Conservation (phyloP, 2,888 invertebrate genomes). For the Drosophila pegasa region DNA sequence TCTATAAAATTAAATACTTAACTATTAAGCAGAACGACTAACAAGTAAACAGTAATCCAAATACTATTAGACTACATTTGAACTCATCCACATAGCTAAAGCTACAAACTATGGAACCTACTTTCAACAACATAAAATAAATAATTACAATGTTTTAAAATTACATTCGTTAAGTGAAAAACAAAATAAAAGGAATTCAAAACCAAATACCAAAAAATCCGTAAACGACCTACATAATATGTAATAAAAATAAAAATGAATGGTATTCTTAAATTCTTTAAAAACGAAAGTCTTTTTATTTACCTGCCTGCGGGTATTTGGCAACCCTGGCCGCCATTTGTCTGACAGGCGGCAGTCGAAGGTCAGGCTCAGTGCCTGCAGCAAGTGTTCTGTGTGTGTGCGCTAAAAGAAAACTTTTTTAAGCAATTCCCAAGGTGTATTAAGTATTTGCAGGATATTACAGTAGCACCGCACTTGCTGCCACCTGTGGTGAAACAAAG, state of each 20-base stretch:
- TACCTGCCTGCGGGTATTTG: constrained; percentile 13
- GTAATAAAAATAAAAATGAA: constrained; percentile 77
- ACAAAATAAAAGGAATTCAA: constrained; percentile 16
- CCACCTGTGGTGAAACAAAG: constrained; percentile 8
- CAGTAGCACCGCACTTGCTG: not conserved
- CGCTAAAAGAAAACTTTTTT: not conserved
- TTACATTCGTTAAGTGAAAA: constrained; percentile 65
- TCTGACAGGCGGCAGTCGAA: constrained; percentile 6
- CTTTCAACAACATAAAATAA: constrained; percentile 37
- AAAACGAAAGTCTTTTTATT: constrained; percentile 46
- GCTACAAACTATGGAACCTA: constrained; percentile 55
- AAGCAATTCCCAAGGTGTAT: not conserved
- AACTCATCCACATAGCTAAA: constrained; percentile 51
- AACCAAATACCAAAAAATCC: constrained; percentile 33
- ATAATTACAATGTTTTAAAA: constrained; percentile 62
- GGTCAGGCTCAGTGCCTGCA: constrained; percentile 38
- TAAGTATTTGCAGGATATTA: constrained; percentile 2
- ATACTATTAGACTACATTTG: constrained; percentile 45
- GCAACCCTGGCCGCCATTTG: constrained; percentile 20
- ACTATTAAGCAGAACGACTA: constrained; percentile 46
- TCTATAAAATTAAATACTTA: constrained; percentile 53
- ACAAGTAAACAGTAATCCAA: constrained; percentile 43
- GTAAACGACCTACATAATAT: constrained; percentile 46
- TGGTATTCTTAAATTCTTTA: constrained; percentile 78
- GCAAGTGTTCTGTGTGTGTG: constrained; percentile 4